Conservation (phyloP, 2,113 vertebrate genomes). For the Isurus oxyrinchus region DNA sequence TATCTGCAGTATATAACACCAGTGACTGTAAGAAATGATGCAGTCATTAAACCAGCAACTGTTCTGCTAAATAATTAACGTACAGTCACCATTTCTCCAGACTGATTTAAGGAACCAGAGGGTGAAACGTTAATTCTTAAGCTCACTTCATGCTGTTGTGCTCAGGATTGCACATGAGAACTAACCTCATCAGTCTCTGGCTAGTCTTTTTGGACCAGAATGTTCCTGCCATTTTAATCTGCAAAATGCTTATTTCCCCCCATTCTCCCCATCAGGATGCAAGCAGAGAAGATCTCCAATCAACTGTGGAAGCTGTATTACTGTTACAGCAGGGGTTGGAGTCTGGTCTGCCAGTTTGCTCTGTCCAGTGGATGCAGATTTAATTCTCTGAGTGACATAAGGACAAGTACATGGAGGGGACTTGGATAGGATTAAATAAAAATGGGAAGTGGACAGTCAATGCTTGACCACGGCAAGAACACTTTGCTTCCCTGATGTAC, state of each 20-base stretch:
- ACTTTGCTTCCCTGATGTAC: neutral
- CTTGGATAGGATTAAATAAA: neutral
- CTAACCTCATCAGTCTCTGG: neutral
- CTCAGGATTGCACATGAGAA: neutral
- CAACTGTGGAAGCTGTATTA: neutral
- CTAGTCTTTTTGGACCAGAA: neutral
- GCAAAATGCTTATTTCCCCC: neutral
- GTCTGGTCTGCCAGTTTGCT: neutral
- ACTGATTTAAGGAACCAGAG: neutral
- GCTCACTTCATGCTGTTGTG: neutral
- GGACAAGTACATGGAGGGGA: neutral
- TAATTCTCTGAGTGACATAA: neutral
- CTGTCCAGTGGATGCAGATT: neutral
- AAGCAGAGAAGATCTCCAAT: neutral
- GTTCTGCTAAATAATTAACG: neutral
- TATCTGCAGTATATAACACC: neutral
- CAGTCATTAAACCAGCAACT: neutral
- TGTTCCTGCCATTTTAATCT: neutral
- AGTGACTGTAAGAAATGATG: neutral
- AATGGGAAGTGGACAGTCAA: neutral
- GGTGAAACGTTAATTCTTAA: neutral
- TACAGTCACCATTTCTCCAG: neutral
- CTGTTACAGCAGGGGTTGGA: neutral
- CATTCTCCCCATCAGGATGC: neutral
- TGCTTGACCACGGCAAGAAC: neutral